Evolutionary conservation across 2,888 invertebrate genomes (phyloP).

Genomic region (Sisyra terminalis): DNA sequence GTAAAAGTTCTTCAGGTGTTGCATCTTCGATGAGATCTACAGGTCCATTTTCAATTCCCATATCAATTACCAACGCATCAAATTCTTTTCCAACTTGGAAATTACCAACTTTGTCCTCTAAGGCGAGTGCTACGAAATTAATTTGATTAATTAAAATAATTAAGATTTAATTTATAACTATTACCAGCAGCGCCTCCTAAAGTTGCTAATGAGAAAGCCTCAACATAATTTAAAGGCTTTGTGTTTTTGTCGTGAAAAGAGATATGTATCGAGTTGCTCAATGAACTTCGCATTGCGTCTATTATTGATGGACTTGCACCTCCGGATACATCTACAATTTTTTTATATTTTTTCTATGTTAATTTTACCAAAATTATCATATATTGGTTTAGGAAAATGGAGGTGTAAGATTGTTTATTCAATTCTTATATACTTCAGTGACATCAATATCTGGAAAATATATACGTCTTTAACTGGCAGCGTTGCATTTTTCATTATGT

Average conservation of each 20-base stretch:
- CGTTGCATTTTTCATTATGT: no score
- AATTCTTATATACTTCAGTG: no score
- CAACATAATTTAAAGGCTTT: constrained; percentile 46
- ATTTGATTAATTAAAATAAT: constrained; percentile 1
- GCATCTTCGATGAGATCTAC: constrained; percentile 35
- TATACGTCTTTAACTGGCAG: no score
- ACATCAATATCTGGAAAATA: no score
- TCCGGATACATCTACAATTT: constrained; percentile 76
- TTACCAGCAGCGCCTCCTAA: constrained; percentile 69
- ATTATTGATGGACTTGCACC: constrained; percentile 64
- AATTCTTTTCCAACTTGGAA: constrained; percentile 70
- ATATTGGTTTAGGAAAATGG: no score
- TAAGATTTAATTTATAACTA: background rate
- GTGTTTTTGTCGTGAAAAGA: constrained; percentile 32
- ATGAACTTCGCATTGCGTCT: constrained; percentile 52
- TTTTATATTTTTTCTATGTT: no score
- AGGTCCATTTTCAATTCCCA: constrained; percentile 31
- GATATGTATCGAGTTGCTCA: constrained; percentile 57
- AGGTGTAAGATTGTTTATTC: no score
- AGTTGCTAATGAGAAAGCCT: constrained; percentile 73
- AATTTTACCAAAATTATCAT: no score
- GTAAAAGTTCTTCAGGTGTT: constrained; percentile 40
- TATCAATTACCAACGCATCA: constrained; percentile 67
- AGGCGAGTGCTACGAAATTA: constrained; percentile 44
- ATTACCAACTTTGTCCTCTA: constrained; percentile 62